phyloP scores from a whole-genome alignment of 2,113 vertebrate species.

The Gobiocypris rarus region DNA sequence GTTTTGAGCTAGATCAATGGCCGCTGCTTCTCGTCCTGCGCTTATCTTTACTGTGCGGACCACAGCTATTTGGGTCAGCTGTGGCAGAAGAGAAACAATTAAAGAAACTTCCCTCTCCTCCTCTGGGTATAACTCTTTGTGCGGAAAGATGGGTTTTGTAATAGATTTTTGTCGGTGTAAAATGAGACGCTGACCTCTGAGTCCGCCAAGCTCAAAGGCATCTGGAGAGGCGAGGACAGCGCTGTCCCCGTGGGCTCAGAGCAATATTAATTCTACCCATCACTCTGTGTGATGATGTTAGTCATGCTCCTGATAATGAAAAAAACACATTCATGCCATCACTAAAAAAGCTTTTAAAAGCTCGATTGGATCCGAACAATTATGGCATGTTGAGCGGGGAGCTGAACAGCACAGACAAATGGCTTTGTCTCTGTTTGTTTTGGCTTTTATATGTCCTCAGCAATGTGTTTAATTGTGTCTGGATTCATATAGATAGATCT shows the following conservation, averaged over 20 bases:
- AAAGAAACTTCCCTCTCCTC: slow-evolving; percentile 65
- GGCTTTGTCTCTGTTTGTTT: slow-evolving; percentile 46
- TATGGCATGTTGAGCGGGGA: slow-evolving; percentile 58
- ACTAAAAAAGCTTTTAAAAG: slow-evolving; percentile 57
- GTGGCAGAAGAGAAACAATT: slow-evolving; percentile 78
- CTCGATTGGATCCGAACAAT: slow-evolving; percentile 65
- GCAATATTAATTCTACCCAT: slow-evolving; percentile 73
- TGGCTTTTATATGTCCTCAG: neutral
- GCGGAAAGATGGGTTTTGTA: slow-evolving; percentile 75
- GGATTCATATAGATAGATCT: neutral
- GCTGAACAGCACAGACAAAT: slow-evolving; percentile 43
- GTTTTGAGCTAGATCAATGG: slow-evolving; percentile 47
- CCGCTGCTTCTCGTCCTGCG: slow-evolving; percentile 43
- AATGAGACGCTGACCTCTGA: slow-evolving; percentile 79
- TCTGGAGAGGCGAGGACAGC: slow-evolving; percentile 62
- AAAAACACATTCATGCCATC: slow-evolving; percentile 60
- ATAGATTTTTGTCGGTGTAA: slow-evolving; percentile 80
- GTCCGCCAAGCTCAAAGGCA: slow-evolving; percentile 68
- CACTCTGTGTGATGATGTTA: slow-evolving; percentile 61
- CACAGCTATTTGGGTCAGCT: slow-evolving; percentile 63
- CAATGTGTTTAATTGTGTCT: neutral
- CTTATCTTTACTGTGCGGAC: slow-evolving; percentile 55
- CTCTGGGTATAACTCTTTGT: slow-evolving; percentile 67
- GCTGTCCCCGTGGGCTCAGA: slow-evolving; percentile 69
- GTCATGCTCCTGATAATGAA: slow-evolving; percentile 62